Percentiles rank a stretch among this genome's conserved stretches.
These are phyloP conservation scores for Coreoperca whiteheadi DNA, from an alignment of 2,113 vertebrate genomes.

Conservation along the genomic window DNA sequence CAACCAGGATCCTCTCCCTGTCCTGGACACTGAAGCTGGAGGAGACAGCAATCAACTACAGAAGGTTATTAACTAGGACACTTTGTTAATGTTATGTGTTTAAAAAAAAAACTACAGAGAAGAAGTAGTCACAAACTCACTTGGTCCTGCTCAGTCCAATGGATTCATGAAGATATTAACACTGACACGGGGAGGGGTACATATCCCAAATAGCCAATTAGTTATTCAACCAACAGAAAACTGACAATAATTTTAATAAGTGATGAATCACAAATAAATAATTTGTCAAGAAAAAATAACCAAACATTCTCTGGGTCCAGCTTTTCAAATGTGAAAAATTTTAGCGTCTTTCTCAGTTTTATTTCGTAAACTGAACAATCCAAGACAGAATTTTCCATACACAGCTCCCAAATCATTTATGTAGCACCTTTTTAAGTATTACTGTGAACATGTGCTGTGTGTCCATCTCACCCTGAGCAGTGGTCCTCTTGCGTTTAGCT, in stretches of 20 bases:
- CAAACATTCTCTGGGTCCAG: background rate
- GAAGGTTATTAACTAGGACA: background rate
- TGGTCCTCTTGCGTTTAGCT: conserved; percentile 70
- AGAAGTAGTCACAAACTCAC: background rate
- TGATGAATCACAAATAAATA: background rate
- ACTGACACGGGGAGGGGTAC: background rate
- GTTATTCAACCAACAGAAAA: background rate
- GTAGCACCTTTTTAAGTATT: background rate
- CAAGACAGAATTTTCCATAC: background rate
- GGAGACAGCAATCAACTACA: background rate
- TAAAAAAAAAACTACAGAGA: background rate
- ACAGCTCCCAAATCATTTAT: background rate
- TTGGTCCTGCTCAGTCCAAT: background rate
- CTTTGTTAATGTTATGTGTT: background rate
- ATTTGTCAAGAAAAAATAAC: background rate
- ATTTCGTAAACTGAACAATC: background rate
- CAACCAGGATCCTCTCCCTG: conserved; percentile 51
- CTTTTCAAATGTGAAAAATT: background rate
- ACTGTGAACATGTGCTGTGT: background rate
- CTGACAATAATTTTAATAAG: background rate
- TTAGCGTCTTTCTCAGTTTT: too few species aligned
- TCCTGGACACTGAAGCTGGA: conserved; percentile 60
- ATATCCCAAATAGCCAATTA: background rate
- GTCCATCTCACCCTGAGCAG: conserved; percentile 53
- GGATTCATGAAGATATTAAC: background rate